Conservation (phyloP, 2,888 invertebrate species). For the Periphyllus acericola region DNA sequence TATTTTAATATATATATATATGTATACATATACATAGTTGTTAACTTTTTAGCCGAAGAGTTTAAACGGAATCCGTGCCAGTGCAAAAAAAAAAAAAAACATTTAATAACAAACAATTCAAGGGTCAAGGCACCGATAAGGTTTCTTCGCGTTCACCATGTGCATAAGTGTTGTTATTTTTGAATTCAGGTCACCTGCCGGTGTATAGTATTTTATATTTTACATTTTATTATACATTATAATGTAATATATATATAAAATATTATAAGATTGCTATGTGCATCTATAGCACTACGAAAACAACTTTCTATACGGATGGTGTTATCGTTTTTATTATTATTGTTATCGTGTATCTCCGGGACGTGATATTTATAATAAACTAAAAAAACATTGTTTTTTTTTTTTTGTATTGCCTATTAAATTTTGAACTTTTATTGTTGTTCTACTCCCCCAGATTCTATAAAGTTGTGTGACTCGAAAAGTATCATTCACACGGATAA, state of each 20-base stretch:
- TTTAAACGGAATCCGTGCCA: conserved; percentile 37
- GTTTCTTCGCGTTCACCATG: neutral
- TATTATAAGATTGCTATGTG: neutral
- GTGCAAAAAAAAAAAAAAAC: conserved; percentile 28
- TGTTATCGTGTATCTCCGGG: too few relatives aligned
- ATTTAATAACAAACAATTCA: neutral
- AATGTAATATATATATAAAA: too few relatives aligned
- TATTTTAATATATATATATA: too few relatives aligned
- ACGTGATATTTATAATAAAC: neutral
- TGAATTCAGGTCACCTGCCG: neutral
- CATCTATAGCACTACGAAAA: neutral
- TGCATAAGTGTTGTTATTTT: neutral
- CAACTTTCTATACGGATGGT: neutral
- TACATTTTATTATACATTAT: too few relatives aligned
- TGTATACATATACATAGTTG: neutral
- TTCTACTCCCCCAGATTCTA: too few relatives aligned
- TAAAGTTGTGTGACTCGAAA: too few relatives aligned
- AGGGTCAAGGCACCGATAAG: neutral
- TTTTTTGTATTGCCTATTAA: neutral
- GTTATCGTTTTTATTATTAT: neutral
- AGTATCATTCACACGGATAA: too few relatives aligned
- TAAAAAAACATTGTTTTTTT: neutral
- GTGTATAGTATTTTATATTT: too few relatives aligned
- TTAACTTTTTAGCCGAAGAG: neutral
- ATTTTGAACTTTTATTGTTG: neutral